Percentiles rank a stretch among this genome's conserved stretches.
phyloP scores from a whole-genome alignment of 2,888 invertebrate genomes.

The Sphinx pinastri region DNA sequence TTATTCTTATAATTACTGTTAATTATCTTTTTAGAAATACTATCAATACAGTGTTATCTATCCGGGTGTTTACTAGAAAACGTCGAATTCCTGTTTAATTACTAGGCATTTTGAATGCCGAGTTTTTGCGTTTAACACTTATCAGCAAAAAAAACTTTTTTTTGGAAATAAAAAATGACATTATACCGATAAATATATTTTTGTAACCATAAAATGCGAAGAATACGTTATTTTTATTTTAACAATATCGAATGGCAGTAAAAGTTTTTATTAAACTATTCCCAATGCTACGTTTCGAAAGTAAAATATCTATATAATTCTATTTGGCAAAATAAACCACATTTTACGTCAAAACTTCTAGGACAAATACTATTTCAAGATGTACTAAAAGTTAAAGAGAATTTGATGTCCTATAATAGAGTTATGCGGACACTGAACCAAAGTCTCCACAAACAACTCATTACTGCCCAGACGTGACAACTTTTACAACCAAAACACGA shows the following conservation, averaged over 20 bases:
- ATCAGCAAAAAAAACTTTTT: neutral
- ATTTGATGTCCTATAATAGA: neutral
- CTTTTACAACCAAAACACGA: too few species aligned
- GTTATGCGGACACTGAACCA: neutral
- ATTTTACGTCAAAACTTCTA: neutral
- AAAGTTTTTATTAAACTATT: too few species aligned
- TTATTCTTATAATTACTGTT: neutral
- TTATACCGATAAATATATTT: too few species aligned
- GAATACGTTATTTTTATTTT: too few species aligned
- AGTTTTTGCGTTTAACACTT: neutral
- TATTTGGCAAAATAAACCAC: neutral
- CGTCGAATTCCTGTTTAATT: neutral
- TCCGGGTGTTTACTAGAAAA: too few species aligned
- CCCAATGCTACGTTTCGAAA: too few species aligned
- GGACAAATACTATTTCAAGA: neutral
- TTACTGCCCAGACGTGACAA: too few species aligned
- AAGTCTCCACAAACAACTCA: neutral
- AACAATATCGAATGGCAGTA: too few species aligned
- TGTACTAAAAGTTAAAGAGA: neutral
- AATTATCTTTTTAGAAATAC: neutral
- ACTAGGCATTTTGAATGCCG: neutral
- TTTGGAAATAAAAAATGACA: too few species aligned
- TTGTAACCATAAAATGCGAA: too few species aligned
- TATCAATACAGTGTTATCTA: too few species aligned
- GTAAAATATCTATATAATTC: neutral